A percentile compares a stretch with the other conserved stretches of the same genome.
Evolutionary conservation across 2,888 invertebrate genomes (phyloP).

Genomic region (Clostera curtula): DNA sequence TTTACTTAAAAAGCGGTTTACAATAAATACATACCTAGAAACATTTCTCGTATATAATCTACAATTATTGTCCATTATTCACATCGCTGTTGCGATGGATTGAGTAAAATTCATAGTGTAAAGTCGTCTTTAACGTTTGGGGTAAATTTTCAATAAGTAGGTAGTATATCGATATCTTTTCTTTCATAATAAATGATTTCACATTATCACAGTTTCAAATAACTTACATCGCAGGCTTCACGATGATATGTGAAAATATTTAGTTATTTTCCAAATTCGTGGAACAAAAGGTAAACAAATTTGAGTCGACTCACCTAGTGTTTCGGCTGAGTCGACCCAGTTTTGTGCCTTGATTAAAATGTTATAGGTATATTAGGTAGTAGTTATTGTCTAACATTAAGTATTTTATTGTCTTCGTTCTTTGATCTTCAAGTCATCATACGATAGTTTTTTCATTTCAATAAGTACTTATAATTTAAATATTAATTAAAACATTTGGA

Average conservation of each 20-base stretch:
- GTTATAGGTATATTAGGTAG: too few species aligned
- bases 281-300: slow-evolving; percentile 9
- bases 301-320: slow-evolving; percentile 18
- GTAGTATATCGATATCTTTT: slow-evolving; percentile 32
- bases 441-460: too few species aligned
- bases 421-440: too few species aligned
- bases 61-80: too few species aligned
- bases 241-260: slow-evolving; percentile 53
- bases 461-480: too few species aligned
- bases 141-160: slow-evolving; percentile 36
- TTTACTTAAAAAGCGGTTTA: slow-evolving; percentile 41
- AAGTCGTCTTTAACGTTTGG: slow-evolving; percentile 24
- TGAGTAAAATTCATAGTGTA: slow-evolving; percentile 8
- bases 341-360: too few species aligned
- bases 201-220: slow-evolving; percentile 55
- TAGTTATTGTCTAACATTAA: too few species aligned
- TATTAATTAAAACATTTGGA: too few species aligned
- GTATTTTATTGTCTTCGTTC: too few species aligned
- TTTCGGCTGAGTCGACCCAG: neutral
- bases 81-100: too few species aligned
- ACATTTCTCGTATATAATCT: slow-evolving; percentile 16
- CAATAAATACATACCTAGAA: slow-evolving; percentile 21
- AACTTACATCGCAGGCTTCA: slow-evolving; percentile 47
- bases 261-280: slow-evolving; percentile 30
- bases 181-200: slow-evolving; percentile 40